Conservation (phyloP, 2,113 vertebrate species). For the Butorides virescens region DNA sequence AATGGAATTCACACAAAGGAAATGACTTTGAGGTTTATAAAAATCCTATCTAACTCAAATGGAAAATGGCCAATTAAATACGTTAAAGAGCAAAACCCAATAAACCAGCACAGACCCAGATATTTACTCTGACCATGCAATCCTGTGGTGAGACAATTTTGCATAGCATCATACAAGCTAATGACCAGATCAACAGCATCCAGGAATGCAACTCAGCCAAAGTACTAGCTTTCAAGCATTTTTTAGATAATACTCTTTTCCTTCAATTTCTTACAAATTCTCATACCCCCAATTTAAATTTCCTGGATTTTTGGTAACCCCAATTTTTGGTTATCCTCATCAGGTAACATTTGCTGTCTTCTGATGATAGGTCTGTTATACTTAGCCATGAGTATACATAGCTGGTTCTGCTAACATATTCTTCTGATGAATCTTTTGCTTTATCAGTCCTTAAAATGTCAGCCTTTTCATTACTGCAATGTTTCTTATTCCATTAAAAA, state of each 20-base stretch:
- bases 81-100: neutral
- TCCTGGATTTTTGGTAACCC: neutral
- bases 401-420: neutral
- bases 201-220: neutral
- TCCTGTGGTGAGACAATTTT: neutral
- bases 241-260: neutral
- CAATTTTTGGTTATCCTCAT: neutral
- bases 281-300: neutral
- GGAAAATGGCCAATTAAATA: neutral
- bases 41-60: neutral
- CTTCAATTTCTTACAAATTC: neutral
- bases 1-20: neutral
- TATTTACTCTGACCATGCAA: neutral
- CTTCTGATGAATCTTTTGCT: neutral
- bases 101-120: neutral
- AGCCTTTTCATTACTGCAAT: slow-evolving; percentile 2
- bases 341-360: neutral
- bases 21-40: neutral
- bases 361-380: neutral
- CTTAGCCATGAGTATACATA: neutral
- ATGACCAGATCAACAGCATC: neutral
- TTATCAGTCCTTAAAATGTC: slow-evolving; percentile 14
- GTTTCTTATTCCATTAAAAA: slow-evolving; percentile 38
- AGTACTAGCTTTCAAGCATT: neutral
- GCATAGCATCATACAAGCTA: neutral